phyloP scores from a whole-genome alignment of 2,888 invertebrate genomes.

The Cistogaster globosa region DNA sequence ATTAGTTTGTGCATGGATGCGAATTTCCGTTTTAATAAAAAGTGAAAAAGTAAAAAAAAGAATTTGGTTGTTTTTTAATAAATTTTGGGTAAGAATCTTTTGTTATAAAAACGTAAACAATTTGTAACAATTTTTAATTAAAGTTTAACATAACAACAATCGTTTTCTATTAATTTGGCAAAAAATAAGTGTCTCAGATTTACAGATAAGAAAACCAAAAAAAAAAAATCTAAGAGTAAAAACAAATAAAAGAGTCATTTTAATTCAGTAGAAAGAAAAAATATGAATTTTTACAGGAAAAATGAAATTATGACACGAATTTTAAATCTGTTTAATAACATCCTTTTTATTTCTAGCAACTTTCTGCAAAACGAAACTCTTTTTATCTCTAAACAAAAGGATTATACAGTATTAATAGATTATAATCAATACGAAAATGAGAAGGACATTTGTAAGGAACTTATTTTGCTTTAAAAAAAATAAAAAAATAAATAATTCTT shows the following conservation, averaged over 20 bases:
- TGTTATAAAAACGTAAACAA: not conserved
- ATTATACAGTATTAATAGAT: slow-evolving; percentile 63
- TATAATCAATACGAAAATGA: slow-evolving; percentile 30
- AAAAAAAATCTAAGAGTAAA: slow-evolving; percentile 12
- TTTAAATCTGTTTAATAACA: slow-evolving; percentile 44
- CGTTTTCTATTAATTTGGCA: not conserved
- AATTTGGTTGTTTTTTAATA: not conserved
- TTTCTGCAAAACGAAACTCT: slow-evolving; percentile 28
- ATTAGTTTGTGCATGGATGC: not conserved
- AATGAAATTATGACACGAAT: slow-evolving; percentile 68
- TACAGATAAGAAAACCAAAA: slow-evolving; percentile 1
- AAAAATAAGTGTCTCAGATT: slow-evolving; percentile 11
- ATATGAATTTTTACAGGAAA: slow-evolving; percentile 65
- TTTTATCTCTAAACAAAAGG: slow-evolving; percentile 49
- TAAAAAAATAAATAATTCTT: not conserved
- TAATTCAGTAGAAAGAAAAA: slow-evolving; percentile 13
- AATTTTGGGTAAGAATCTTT: not conserved
- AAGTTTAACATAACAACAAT: not conserved
- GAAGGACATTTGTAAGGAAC: slow-evolving; percentile 8
- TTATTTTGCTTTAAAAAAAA: slow-evolving; percentile 14
- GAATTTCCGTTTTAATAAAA: not conserved
- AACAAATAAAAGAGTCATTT: slow-evolving; percentile 34
- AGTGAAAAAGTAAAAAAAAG: not conserved
- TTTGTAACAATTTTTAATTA: slow-evolving; percentile 7
- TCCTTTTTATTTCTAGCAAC: not conserved